A percentile compares a stretch with the other conserved stretches of the same genome.
These are phyloP conservation scores for Philypnodon macrostomus DNA, from an alignment of 2,797 vertebrate genomes.

Conservation along the genomic window DNA sequence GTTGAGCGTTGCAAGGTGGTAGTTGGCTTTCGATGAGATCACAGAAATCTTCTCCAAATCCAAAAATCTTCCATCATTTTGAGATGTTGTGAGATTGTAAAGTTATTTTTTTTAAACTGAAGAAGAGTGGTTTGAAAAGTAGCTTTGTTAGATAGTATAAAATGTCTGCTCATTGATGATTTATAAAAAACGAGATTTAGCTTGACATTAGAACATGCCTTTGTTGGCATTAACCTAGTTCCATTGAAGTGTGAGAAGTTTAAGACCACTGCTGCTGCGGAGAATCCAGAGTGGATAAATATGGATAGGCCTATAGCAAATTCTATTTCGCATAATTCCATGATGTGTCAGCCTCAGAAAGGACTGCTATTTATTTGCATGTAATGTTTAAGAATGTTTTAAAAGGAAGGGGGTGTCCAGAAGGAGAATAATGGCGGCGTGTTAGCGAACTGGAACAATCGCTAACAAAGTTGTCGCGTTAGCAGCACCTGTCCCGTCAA, in stretches of 20 bases:
- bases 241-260: constrained; percentile 47
- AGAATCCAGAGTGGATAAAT: constrained; percentile 68
- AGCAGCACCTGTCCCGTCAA: constrained; percentile 71
- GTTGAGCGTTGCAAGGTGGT: too few species aligned
- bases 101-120: too few species aligned
- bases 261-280: constrained; percentile 58
- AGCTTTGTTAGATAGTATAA: too few species aligned
- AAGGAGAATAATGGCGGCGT: constrained; percentile 47
- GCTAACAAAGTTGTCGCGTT: constrained; percentile 78
- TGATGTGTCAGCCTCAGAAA: constrained; percentile 42
- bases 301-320: constrained; percentile 45
- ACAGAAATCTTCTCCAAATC: too few species aligned
- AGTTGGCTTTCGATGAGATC: too few species aligned
- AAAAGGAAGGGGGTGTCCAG: constrained; percentile 43
- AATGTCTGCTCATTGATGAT: constrained; percentile 77
- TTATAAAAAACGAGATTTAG: constrained; percentile 81
- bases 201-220: too few species aligned
- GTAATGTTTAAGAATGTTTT: constrained; percentile 42
- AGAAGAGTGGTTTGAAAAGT: too few species aligned
- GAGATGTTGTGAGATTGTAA: too few species aligned
- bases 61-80: too few species aligned
- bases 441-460: constrained; percentile 52
- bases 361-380: constrained; percentile 26
- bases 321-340: constrained; percentile 43
- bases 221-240: constrained; percentile 77